Evolutionary conservation across 2,888 invertebrate species (phyloP).

Genomic region (Nineta flava): DNA sequence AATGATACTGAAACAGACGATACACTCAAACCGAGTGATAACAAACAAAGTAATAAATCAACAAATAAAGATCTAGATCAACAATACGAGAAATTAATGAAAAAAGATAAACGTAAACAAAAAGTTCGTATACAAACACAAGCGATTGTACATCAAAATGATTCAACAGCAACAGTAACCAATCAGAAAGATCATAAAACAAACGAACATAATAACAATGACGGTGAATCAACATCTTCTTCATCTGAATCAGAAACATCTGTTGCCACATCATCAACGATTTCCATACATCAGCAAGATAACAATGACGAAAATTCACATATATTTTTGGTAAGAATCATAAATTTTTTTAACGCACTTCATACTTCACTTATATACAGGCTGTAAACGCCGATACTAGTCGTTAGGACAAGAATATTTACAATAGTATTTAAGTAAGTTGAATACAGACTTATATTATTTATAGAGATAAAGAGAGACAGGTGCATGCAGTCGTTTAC

Average conservation of each 20-base stretch:
- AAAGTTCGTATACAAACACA: neutral
- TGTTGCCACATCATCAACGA: neutral
- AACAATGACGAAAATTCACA: neutral
- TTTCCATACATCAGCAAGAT: neutral
- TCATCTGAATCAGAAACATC: neutral
- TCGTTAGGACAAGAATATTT: too few relatives aligned
- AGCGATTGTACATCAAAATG: neutral
- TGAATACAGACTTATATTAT: too few relatives aligned
- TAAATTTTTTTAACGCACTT: too few relatives aligned
- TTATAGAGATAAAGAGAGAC: too few relatives aligned
- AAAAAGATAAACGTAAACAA: neutral
- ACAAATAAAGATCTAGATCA: neutral
- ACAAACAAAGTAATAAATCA: neutral
- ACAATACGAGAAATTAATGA: neutral
- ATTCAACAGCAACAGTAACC: neutral
- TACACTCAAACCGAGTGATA: neutral
- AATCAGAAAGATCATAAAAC: too few relatives aligned
- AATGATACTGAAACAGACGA: neutral
- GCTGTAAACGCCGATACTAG: too few relatives aligned
- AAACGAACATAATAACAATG: neutral
- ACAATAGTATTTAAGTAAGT: too few relatives aligned
- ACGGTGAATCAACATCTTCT: neutral
- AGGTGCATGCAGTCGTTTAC: too few relatives aligned
- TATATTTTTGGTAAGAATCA: neutral
- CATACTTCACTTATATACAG: too few relatives aligned